Evolutionary conservation across 2,888 invertebrate species (phyloP), one percentile per base, ranked within the genome.

Genomic region (Ramazzottius varieornatus): DNA sequence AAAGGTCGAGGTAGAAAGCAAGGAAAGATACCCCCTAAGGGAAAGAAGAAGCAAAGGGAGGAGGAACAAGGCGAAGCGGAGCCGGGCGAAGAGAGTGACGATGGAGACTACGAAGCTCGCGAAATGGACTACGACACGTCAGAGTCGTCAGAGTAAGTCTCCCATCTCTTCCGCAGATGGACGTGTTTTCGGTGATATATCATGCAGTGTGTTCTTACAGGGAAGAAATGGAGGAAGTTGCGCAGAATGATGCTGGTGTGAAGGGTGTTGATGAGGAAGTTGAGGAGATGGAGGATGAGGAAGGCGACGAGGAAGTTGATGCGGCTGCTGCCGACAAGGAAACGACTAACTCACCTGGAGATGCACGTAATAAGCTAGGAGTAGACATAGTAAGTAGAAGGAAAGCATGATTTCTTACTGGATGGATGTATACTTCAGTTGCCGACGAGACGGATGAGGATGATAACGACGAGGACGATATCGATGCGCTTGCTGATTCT

Each of bases 221-320:
- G 20, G 40, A 40, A 13, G 40, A 40, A 40, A 40, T 40, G 40
- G 40, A 40, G 40, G 40, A 54, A 16, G n/a, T 16, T 8, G 20
- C 54, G 24, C 4, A 24, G 54, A 4, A 54, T 4, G 20, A 54
- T 13, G 4, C 29, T 8, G 29, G 16, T 54, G 4, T n/a, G 54
- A 54, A 54, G 29, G 54, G 54, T 54, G 29, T 54, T 54, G 54
- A 54, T 29, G 54, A 54, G 54, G 54, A 54, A 54, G 29, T 54
- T 24, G 54, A 16, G 24, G 54, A 54, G 29, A 54, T 54, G 54
- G 20, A 54, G 24, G 54, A 54, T 29, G 54, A 13, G 16, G 54
- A 54, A 16, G 54, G 24, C 13, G 54, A 54, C 54, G 54, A 54
- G 20, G 54, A 54, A 4, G 54, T 16, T 8, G 54, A 54, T 4